Evolutionary conservation across 1,140 invertebrate species (phyloP), one percentile per base, ranked within the genome.

Genomic region (Conus ventricosus): DNA sequence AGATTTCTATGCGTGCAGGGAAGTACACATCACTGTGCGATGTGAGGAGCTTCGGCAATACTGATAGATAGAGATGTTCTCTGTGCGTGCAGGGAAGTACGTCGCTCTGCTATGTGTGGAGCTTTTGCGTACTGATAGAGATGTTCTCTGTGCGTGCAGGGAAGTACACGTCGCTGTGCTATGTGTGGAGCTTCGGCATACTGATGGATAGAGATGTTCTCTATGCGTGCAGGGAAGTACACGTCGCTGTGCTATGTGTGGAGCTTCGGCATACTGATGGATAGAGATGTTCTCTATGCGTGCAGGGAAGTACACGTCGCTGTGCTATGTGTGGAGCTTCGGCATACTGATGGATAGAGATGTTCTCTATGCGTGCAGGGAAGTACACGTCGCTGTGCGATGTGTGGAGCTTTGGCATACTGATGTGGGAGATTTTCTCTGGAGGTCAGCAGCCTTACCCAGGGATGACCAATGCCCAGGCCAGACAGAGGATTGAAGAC

Each of bases 201-300:
- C 95, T 99, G 67, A 39, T 20, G 1, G 67, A 20, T 71, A 20
- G 11, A 23, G 6, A 4, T 53, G 63, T 75, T 4, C 15, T 25
- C 17, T 39, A n/a, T 67, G 54, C 23, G 90, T 92, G 53, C 91
- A 95, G 98, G 98, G 55, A 98, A 98, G 96, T 99, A 99, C 94
- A 99, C 98, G n/a, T 98, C 98, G 0, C 95, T 99, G 5, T 99
- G 98, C 95, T 99, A 99, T 96, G 98, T 99, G n/a, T 99, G 99
- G 98, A 99, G 98, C 93, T 99, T 98, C 95, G 98, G 98, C 27
- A 97, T 99, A 89, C 95, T 99, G 67, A 39, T 39, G 3, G 39
- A 39, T 39, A 39, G 39, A 39, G 39, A 6, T 71, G 67, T 71
- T 7, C 11, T 23, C 6, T 71, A 0, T 71, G 23, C 7, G 15